A percentile compares a stretch with the other conserved stretches of the same genome.
phyloP scores from a whole-genome alignment of 2,797 vertebrate genomes.

The Hybognathus amarus region DNA sequence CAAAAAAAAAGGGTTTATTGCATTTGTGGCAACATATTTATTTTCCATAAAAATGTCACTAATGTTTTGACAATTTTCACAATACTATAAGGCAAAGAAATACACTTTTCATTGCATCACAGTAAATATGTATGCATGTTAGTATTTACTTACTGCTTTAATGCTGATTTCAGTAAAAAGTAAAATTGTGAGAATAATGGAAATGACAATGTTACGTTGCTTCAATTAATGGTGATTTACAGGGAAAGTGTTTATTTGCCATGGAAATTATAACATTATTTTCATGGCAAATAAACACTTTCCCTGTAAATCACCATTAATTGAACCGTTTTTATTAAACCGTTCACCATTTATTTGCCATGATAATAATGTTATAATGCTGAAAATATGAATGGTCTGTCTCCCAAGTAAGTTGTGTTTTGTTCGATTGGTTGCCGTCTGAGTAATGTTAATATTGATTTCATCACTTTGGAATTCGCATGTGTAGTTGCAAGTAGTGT shows the following conservation, averaged over 20 bases:
- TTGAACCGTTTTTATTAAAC: too few relatives aligned
- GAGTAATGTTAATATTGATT: neutral
- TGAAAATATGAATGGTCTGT: neutral
- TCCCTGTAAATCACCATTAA: too few relatives aligned
- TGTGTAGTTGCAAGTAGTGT: neutral
- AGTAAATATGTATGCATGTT: neutral
- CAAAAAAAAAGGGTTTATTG: too few relatives aligned
- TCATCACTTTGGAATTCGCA: neutral
- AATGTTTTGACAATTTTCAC: neutral
- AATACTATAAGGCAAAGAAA: neutral
- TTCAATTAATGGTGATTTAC: neutral
- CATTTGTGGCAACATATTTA: too few relatives aligned
- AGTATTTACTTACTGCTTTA: neutral
- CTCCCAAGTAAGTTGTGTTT: neutral
- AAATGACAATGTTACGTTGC: neutral
- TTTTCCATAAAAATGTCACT: too few relatives aligned
- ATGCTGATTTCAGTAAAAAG: too few relatives aligned
- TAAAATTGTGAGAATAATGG: neutral
- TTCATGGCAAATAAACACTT: too few relatives aligned
- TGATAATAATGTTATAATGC: too few relatives aligned
- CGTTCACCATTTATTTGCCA: neutral
- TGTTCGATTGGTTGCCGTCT: neutral
- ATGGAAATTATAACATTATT: too few relatives aligned
- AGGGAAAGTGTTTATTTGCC: neutral
- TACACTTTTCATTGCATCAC: neutral